Evolutionary conservation across 1,140 invertebrate genomes (phyloP), one percentile per base, ranked within the genome.

Genomic region (Drosophila burlai): DNA sequence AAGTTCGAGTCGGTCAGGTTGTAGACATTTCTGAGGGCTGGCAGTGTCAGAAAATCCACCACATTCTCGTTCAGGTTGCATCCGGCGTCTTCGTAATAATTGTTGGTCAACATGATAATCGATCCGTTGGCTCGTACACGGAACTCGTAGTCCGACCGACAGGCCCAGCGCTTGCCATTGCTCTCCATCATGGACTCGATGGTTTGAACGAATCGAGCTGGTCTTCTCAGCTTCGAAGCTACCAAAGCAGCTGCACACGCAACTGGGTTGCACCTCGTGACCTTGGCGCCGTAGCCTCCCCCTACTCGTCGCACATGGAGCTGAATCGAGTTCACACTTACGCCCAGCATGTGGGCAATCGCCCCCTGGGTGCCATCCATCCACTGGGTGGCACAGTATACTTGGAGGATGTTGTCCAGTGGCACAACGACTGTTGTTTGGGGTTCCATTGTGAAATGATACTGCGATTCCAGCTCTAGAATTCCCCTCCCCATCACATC

Each of bases 251-350:
- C 95, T 1, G 95, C 95, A 38, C 94, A 94, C 0, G 95, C 93
- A 6, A 95, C 91, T 29, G 94, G 93, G 2, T 92, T 92, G 8
- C 93, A 83, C 16, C 96, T 93, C 2, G 94, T 94, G 21, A 95
- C 94, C 92, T 97, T 96, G 16, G 94, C 93, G 2, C 96, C 97
- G 74, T 96, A 97, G 2, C 92, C 95, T 26, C 97, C 97, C 0
- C 97, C 97, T 0, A 97, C 47, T 31, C 96, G 93, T 50, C 94
- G 94, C 0, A 96, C 94, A 72, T 94, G 92, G 1, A 96, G 79
- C 42, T 95, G 94, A 16, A 97, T 94, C 21, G 95, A 95, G 89
- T 93, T 94, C 50, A 93, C 91, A 10, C 82, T 86, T 7, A 94
- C 81, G 13, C 86, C 78, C 8, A 97, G 93, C 68, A 94, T 93